Evolutionary conservation across 2,888 invertebrate genomes (phyloP), one percentile per base, ranked within the genome.

Genomic region (Cryptosula pallasiana): DNA sequence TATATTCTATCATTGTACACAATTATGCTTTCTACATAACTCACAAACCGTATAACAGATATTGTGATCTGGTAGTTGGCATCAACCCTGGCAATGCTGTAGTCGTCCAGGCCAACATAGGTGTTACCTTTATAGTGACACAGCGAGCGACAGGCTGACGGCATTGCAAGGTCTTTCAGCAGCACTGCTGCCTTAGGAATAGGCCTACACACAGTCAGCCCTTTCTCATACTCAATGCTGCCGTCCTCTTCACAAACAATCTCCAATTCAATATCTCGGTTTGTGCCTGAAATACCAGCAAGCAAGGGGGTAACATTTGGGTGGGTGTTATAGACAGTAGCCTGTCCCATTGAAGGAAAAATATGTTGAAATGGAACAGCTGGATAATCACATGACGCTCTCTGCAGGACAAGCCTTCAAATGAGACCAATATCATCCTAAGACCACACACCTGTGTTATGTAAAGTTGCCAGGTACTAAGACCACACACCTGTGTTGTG

Each of bases 1-100:
- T 63, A 63, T 13, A 63, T 27, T 32, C 63, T 63, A 32, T 63
- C 63, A 20, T 63, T 63, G 34, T 63, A 63, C 32, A 63, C 63
- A 32, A 27, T n/a, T 32, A 63, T 32, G 13, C 32, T n/a, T 2
- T 32, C 32, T 32, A 63, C 63, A 63, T 16, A 13, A 32, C 32
- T 32, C 13, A 3, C 63, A 25, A 63, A 27, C 32, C 29, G 25
- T 27, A 63, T 5, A 3, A 63, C 2, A 3, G 27, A 13, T 13
- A 20, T 32, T 29, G 25, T 63, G 29, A 32, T 27, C 9, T 63
- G 63, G 34, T 63, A 13, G 32, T 63, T 27, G 16, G 25, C 63
- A 63, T 63, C 63, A 29, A 63, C 27, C 32, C 13, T 63, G 16
- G 20, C 63, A 25, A 63, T 32, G 13, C 32, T 32, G 32, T 27